Evolutionary conservation across 2,113 vertebrate genomes (phyloP), one percentile per base, ranked within the genome.

Genomic region (Cyrtonyx montezumae): DNA sequence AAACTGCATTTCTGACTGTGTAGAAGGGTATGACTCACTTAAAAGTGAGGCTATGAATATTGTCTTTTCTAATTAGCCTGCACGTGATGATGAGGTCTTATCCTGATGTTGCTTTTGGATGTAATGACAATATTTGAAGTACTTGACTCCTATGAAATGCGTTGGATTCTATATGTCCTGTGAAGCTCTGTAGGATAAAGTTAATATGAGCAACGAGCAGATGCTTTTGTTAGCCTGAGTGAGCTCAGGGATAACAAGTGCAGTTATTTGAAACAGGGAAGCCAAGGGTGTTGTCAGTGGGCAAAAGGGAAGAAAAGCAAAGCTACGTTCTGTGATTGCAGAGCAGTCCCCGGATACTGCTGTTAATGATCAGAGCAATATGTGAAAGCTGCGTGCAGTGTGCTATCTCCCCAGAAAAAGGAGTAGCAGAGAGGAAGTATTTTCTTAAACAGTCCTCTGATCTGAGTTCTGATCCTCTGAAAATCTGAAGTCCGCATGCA

Each of bases 1-100:
- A 46, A 76, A 32, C 1, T 6, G 22, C 7, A 11, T 32, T 75
- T 45, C 4, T 2, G 2, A 1, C n/a, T 30, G 26, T 0, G 1
- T 45, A 53, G 79, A 43, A 30, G 51, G 49, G 11, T 66, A 32
- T 61, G 45, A 55, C 37, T 65, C n/a, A 34, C 17, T 20, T 30
- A 28, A 14, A 42, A 61, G 42, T n/a, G 34, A n/a, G 14, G 7
- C 68, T 13, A 5, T 40, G 42, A 80, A 28, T 48, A 14, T 55
- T 46, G 20, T 55, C 4, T 78, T 67, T 18, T 76, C 8, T 34
- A 32, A 43, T 86, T 81, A 67, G 34, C 26, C 12, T 26, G 17
- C 20, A 59, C 9, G 13, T 36, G 59, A 22, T 65, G 13, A 55
- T 25, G n/a, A 71, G 28, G 40, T 45, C 15, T 56, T 79, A n/a